These are phyloP conservation scores for Vipera ursinii DNA, from an alignment of 2,797 vertebrate species.

Conservation along the genomic window DNA sequence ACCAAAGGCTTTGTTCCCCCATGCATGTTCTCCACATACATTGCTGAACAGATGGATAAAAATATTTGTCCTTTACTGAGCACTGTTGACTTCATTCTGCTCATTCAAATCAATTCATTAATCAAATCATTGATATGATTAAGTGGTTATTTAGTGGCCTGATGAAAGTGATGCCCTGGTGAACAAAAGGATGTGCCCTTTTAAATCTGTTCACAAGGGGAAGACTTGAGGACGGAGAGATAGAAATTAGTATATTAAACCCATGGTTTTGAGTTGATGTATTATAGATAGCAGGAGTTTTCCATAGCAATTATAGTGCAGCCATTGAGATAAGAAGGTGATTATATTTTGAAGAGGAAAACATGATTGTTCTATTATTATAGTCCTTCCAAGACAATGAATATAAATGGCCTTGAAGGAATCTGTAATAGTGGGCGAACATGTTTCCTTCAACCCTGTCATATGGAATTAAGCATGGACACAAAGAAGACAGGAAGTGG, in stretches of 20 bases:
- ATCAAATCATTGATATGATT: neutral
- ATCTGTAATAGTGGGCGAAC: neutral
- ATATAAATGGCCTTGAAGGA: slow-evolving; percentile 30
- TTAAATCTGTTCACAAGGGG: neutral
- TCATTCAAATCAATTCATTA: neutral
- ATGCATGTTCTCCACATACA: neutral
- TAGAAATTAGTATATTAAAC: slow-evolving; percentile 4
- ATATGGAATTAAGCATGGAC: slow-evolving; percentile 17
- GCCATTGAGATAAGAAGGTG: slow-evolving; percentile 18
- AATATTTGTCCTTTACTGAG: neutral
- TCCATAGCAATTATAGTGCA: slow-evolving; percentile 25
- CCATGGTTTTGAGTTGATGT: neutral
- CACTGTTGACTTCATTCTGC: neutral
- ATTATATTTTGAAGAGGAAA: slow-evolving; percentile 28
- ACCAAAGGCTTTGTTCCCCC: neutral
- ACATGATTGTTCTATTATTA: slow-evolving; percentile 20
- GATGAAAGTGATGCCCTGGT: neutral
- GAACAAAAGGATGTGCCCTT: neutral
- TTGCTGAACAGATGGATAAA: neutral
- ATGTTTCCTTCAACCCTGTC: slow-evolving; percentile 12
- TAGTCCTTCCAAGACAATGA: slow-evolving; percentile 26
- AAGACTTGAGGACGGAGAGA: neutral
- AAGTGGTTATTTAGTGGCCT: neutral
- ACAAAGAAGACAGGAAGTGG: neutral
- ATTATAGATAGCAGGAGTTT: slow-evolving; percentile 25